These are phyloP conservation scores for Archips xylosteana DNA, from an alignment of 2,888 invertebrate genomes.

Conservation along the genomic window DNA sequence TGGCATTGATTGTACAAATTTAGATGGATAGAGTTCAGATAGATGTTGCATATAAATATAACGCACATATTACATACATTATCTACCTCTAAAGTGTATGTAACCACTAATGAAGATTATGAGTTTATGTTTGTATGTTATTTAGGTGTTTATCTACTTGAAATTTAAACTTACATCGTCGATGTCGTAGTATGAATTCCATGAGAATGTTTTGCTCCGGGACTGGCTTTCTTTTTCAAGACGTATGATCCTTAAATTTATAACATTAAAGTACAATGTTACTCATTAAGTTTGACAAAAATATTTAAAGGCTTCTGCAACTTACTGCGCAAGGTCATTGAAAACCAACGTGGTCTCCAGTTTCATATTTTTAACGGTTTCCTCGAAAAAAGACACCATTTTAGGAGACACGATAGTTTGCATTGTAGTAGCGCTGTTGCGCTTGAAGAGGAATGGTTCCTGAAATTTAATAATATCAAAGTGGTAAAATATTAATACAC, in stretches of 20 bases:
- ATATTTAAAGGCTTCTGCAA: neutral
- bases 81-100: no score
- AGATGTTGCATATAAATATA: no score
- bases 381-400: slow-evolving; percentile 12
- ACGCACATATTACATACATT: no score
- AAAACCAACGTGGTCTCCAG: slow-evolving; percentile 11
- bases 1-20: no score
- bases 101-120: no score
- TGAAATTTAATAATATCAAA: slow-evolving; percentile 5
- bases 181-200: slow-evolving; percentile 33
- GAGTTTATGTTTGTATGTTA: no score
- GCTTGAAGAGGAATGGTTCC: slow-evolving; percentile 28
- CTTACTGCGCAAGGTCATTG: slow-evolving; percentile 32
- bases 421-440: slow-evolving; percentile 6
- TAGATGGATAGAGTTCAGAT: no score
- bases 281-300: no score
- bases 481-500: no score
- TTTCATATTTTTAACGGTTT: neutral
- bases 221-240: slow-evolving; percentile 10
- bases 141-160: neutral
- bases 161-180: slow-evolving; percentile 27
- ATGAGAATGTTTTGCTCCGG: slow-evolving; percentile 20
- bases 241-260: slow-evolving; percentile 18
- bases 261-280: neutral
- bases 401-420: slow-evolving; percentile 27